A percentile compares a stretch with the other conserved stretches of the same genome.
Conservation (phyloP, 2,113 vertebrate genomes). For the Hystrix cristata region DNA sequence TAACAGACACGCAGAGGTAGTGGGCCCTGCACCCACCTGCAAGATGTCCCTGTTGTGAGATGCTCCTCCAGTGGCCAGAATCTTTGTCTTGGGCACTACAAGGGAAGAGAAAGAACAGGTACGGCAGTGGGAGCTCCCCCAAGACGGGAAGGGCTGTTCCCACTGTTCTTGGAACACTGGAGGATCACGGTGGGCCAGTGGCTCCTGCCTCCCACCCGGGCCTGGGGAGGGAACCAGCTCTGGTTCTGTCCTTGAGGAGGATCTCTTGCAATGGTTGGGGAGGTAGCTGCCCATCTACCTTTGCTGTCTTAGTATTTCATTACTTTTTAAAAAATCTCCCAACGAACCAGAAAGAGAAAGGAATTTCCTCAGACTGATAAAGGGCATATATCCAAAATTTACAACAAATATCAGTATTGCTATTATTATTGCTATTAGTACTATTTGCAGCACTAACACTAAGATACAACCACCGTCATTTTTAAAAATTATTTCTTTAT, state of each 20-base stretch:
- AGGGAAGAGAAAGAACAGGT: constrained; percentile 75
- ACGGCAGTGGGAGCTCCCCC: not conserved
- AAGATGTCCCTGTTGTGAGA: constrained; percentile 94
- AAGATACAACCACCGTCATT: not conserved
- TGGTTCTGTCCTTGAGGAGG: not conserved
- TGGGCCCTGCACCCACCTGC: constrained; percentile 89
- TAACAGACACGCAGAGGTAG: not conserved
- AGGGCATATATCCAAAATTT: not conserved
- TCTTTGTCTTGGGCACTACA: constrained; percentile 93
- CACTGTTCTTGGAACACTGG: not conserved
- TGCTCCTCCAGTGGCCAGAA: constrained; percentile 97
- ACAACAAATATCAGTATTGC: not conserved
- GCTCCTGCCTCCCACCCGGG: not conserved
- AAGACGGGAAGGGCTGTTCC: not conserved
- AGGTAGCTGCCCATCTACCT: not conserved
- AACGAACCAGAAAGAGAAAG: not conserved
- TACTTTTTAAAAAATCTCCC: not conserved
- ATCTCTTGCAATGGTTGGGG: not conserved
- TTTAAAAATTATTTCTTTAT: not conserved
- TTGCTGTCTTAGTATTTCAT: not conserved
- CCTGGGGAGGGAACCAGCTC: not conserved
- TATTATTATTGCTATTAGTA: not conserved
- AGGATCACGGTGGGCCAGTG: rapidly evolving
- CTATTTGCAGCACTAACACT: not conserved
- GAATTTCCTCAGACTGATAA: not conserved